Evolutionary conservation across 2,888 invertebrate species (phyloP), one percentile per base, ranked within the genome.

Genomic region (Alcis repandata): DNA sequence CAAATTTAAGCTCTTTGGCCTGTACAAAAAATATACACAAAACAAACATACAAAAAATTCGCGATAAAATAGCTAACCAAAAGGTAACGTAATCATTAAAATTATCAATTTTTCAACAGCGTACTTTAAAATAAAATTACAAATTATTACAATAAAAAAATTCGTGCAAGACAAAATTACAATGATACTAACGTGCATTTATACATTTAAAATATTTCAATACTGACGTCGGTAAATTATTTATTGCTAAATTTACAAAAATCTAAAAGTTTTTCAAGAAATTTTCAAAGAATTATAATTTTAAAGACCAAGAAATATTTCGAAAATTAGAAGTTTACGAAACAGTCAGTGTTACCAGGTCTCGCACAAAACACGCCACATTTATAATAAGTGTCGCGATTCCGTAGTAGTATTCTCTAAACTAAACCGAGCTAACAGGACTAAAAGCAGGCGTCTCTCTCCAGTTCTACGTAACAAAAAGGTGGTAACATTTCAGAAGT

Each of bases 1-100:
- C 91, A 92, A 67, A 59, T 77, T 58, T 87, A 90, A 93, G 92
- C 92, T 93, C 92, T 93, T 93, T 93, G 92, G 92, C 91, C 91
- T 87, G 86, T 92, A 89, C 87, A 88, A 84, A 87, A 85, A 85
- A 87, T 89, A 90, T 85, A 88, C 84, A 87, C 74, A 82, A 81
- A 80, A 83, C 85, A 81, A 60, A 56, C 48, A 79, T 59, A 56
- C 71, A 75, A 77, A 76, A 43, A 77, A 78, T 40, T 48, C 36
- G 48, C 73, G 74, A 86, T 87, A 90, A 90, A 88, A 84, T 85
- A 84, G 85, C 87, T 83, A 89, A 89, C 82, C 82, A 80, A 88
- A 80, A 85, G 84, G 86, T 90, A 91, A 92, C 92, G 84, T 79
- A 89, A 88, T 86, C n/a, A n/a, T 91, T 90, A 90, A 92, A 92